Base-by-base conservation (phyloP, 2,888 invertebrate species). In the Polyploca ridens region DNA sequence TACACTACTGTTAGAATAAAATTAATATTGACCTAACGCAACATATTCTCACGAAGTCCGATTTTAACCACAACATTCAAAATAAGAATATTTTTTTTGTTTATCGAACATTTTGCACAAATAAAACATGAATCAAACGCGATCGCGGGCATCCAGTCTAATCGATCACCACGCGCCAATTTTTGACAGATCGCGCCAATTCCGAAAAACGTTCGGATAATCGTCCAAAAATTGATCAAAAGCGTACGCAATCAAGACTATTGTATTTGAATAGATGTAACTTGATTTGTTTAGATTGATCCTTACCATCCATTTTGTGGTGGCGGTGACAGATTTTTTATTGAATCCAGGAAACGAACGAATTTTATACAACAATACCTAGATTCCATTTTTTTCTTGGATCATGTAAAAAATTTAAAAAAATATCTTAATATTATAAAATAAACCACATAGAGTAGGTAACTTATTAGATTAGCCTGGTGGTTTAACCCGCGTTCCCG, bases 271-370 rank as follows among this genome's bases (percentile, higher is more conserved):
- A 79, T 80, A 65, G 74, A 78, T 73, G 72, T 83, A 76, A 83
- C 75, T 83, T 76, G 82, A 86, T 87, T 86, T 88, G 88, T 89
- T 90, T 90, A 87, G 90, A 89, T 90, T 84, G 88, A 89, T 90
- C 71, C 71, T 67, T 70, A 76, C 82, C 81, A 91, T 90, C 88
- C 84, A 89, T 91, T 88, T 86, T 84, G 81, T 78, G 78, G 75
- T 68, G 64, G 72, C 67, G 79, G 76, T 79, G 79, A 78, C 81
- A 81, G 75, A 72, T 77, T 76, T 79, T 76, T 70, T 71, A 65
- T 62, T 66, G 65, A 78, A 84, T 78, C 81, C 85, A 81, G 85
- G 82, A 87, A 87, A 81, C 70, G 64, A 64, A 69, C 62, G 59
- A 66, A 72, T 71, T 38, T 7, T 38, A 63, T 69, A 69, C 62